phyloP scores from a whole-genome alignment of 2,797 vertebrate genomes.

The Lophius americanus region DNA sequence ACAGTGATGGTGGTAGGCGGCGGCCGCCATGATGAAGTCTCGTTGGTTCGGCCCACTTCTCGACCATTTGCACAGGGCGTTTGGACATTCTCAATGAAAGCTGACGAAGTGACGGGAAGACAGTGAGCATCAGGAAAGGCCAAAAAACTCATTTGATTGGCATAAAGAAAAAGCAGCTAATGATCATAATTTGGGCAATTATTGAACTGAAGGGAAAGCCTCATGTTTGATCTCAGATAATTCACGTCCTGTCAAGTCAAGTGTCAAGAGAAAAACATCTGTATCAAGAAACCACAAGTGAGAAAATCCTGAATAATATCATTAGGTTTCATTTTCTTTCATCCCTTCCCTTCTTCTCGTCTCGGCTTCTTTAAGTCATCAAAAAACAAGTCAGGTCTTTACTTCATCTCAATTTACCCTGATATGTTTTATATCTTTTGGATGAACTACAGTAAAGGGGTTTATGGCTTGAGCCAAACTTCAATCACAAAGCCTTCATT shows the following conservation, averaged over 20 bases:
- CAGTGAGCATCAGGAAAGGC: slow-evolving; percentile 5
- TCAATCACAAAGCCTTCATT: slow-evolving; percentile 35
- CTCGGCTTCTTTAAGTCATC: slow-evolving; percentile 12
- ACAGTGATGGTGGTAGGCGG: slow-evolving; percentile 91
- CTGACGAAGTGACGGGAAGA: slow-evolving; percentile 72
- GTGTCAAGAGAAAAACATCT: slow-evolving; percentile 59
- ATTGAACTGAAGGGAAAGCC: slow-evolving; percentile 10
- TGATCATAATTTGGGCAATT: slow-evolving; percentile 24
- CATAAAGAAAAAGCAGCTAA: slow-evolving; percentile 11
- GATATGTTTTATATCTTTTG: slow-evolving; percentile 23
- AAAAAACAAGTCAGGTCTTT: slow-evolving; percentile 9
- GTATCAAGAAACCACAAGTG: slow-evolving; percentile 72
- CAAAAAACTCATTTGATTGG: background rate
- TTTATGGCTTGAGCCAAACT: slow-evolving; percentile 41
- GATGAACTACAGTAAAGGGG: slow-evolving; percentile 11
- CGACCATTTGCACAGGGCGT: slow-evolving; percentile 78
- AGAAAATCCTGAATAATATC: slow-evolving; percentile 12
- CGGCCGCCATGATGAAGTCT: slow-evolving; percentile 67
- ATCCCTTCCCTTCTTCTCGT: background rate
- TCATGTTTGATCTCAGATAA: slow-evolving; percentile 14
- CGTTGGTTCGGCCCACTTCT: slow-evolving; percentile 74
- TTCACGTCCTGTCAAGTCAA: slow-evolving; percentile 35
- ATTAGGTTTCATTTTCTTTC: background rate
- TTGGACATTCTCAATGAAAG: slow-evolving; percentile 89
- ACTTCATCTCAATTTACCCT: slow-evolving; percentile 18